phyloP scores from a whole-genome alignment of 2,888 invertebrate genomes.

The Peribatodes rhomboidaria region DNA sequence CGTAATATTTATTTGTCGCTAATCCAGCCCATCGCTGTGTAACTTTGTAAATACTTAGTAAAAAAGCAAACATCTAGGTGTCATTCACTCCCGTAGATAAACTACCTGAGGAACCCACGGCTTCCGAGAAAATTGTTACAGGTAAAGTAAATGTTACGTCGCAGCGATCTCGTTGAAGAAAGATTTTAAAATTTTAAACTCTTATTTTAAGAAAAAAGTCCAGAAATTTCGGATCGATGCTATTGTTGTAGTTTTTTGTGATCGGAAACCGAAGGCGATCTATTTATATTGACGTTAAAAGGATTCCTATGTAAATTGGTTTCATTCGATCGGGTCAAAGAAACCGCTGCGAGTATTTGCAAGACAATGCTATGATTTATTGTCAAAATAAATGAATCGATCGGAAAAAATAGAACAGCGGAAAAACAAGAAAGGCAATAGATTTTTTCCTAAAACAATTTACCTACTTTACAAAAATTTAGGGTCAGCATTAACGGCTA shows the following conservation, averaged over 20 bases:
- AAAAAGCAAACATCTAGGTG: slow-evolving; percentile 51
- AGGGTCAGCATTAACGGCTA: slow-evolving; percentile 45
- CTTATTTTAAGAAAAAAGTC: slow-evolving; percentile 21
- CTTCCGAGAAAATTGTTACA: slow-evolving; percentile 45
- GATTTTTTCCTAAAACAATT: slow-evolving; percentile 34
- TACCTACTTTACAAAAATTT: slow-evolving; percentile 47
- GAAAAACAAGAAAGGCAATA: slow-evolving; percentile 17
- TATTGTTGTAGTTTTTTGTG: slow-evolving; percentile 58
- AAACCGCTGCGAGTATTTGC: slow-evolving; percentile 61
- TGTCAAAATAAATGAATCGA: slow-evolving; percentile 48
- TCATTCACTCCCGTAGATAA: slow-evolving; percentile 54
- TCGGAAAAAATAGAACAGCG: slow-evolving; percentile 37
- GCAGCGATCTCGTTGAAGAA: slow-evolving; percentile 32
- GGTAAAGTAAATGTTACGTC: slow-evolving; percentile 30
- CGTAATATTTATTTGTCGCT: slow-evolving; percentile 50
- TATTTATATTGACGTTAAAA: slow-evolving; percentile 71
- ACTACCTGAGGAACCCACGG: slow-evolving; percentile 45
- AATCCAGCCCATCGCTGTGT: slow-evolving; percentile 44
- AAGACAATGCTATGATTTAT: slow-evolving; percentile 55
- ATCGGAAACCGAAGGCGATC: slow-evolving; percentile 67
- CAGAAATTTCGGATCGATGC: slow-evolving; percentile 33
- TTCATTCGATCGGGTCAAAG: slow-evolving; percentile 63
- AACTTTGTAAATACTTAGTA: slow-evolving; percentile 51
- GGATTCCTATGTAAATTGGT: slow-evolving; percentile 73
- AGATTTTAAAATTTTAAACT: slow-evolving; percentile 18